Conservation (phyloP, 2,113 vertebrate species). For the Heptranchias perlo region DNA sequence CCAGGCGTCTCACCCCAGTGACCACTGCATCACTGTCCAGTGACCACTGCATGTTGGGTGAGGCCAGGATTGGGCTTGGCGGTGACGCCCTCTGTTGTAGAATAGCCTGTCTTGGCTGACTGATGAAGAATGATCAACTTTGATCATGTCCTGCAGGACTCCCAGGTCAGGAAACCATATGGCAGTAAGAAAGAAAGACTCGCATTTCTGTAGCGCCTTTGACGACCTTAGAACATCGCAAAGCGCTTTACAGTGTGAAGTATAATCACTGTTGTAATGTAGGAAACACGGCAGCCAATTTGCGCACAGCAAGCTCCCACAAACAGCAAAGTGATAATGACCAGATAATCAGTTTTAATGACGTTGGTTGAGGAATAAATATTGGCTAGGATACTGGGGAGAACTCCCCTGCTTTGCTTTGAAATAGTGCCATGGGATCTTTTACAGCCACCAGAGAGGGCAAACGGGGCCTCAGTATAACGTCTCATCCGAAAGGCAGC, state of each 20-base stretch:
- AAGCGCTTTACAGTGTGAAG: background rate
- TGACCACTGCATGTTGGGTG: background rate
- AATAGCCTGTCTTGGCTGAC: background rate
- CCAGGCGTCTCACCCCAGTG: background rate
- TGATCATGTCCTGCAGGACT: background rate
- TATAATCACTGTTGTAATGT: background rate
- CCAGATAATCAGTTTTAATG: background rate
- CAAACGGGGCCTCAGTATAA: background rate
- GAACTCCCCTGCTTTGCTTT: background rate
- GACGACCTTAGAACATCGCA: background rate
- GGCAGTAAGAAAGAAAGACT: background rate
- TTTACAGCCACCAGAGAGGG: background rate
- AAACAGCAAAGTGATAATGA: background rate
- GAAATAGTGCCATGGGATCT: background rate
- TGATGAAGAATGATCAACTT: background rate
- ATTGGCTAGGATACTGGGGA: background rate
- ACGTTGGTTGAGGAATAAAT: background rate
- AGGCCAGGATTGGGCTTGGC: background rate
- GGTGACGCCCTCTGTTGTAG: background rate
- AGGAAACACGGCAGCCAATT: background rate
- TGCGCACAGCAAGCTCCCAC: background rate
- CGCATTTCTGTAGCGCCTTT: background rate
- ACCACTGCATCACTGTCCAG: too few relatives aligned
- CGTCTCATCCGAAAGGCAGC: background rate
- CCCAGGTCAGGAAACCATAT: background rate